phyloP scores from a whole-genome alignment of 92 coral and sea anemone genomes.

The Phenganax marumi region DNA sequence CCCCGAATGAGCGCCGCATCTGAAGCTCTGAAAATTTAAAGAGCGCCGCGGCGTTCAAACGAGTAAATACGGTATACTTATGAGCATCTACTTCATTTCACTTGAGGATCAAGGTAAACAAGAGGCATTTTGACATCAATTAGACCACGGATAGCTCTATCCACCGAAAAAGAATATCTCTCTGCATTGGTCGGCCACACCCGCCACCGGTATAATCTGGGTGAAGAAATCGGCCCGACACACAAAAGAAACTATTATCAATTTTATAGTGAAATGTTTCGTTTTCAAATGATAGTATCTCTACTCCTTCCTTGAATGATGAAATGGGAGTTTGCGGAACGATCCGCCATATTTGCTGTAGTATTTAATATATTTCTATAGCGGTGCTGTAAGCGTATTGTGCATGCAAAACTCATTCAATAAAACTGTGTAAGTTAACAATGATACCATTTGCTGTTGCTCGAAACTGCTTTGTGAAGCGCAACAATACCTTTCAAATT shows the following conservation, averaged over 20 bases:
- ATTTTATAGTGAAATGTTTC: conserved; percentile 10
- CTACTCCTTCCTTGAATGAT: conserved; percentile 3
- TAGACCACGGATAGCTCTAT: neutral
- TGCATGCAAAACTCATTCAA: neutral
- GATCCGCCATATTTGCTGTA: neutral
- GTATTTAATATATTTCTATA: too few species aligned
- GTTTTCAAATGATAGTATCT: conserved; percentile 9
- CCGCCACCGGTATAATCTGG: neutral
- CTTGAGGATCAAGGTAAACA: too few species aligned
- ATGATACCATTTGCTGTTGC: neutral
- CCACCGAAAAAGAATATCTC: neutral
- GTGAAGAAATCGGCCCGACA: neutral
- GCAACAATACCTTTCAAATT: too few species aligned
- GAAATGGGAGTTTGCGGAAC: neutral
- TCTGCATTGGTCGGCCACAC: neutral
- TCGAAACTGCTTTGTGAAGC: too few species aligned
- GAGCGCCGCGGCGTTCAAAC: too few species aligned
- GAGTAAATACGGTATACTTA: too few species aligned
- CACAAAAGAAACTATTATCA: neutral
- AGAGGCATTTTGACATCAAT: conserved; percentile 11
- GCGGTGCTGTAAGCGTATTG: too few species aligned
- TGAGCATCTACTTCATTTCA: too few species aligned
- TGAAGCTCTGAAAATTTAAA: too few species aligned
- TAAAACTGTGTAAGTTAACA: neutral
- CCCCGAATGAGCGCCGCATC: too few species aligned